Percentiles rank a stretch among this genome's conserved stretches.
phyloP scores from a whole-genome alignment of 2,113 vertebrate species.

The Isurus oxyrinchus region DNA sequence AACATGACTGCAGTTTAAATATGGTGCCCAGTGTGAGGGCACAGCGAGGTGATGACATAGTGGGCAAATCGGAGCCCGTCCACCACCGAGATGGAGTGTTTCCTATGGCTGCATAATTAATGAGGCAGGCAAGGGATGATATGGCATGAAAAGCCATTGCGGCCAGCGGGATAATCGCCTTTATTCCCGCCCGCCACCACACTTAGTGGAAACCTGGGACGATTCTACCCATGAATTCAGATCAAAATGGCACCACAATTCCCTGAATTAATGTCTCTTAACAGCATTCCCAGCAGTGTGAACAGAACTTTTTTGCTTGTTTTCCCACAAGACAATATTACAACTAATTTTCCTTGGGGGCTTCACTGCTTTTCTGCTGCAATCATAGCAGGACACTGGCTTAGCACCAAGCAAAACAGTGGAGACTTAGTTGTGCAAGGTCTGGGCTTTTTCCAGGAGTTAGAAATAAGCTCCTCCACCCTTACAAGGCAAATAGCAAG shows the following conservation, averaged over 20 bases:
- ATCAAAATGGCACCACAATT: background rate
- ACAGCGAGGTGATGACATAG: too few species aligned
- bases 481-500: background rate
- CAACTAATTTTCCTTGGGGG: background rate
- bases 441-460: background rate
- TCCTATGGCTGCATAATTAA: too few species aligned
- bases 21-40: too few species aligned
- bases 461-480: background rate
- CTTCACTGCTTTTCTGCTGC: background rate
- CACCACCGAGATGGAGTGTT: too few species aligned
- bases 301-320: background rate
- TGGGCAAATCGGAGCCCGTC: too few species aligned
- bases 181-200: too few species aligned
- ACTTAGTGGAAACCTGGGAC: too few species aligned
- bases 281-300: background rate
- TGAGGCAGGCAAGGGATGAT: too few species aligned
- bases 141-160: too few species aligned
- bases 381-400: background rate
- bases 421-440: background rate
- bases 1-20: too few species aligned
- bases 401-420: background rate
- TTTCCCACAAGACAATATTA: background rate
- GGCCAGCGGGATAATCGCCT: too few species aligned
- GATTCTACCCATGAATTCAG: background rate
- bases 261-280: background rate